Base-by-base conservation (phyloP, 2,888 invertebrate genomes). In the Habroteleia sp. region DNA sequence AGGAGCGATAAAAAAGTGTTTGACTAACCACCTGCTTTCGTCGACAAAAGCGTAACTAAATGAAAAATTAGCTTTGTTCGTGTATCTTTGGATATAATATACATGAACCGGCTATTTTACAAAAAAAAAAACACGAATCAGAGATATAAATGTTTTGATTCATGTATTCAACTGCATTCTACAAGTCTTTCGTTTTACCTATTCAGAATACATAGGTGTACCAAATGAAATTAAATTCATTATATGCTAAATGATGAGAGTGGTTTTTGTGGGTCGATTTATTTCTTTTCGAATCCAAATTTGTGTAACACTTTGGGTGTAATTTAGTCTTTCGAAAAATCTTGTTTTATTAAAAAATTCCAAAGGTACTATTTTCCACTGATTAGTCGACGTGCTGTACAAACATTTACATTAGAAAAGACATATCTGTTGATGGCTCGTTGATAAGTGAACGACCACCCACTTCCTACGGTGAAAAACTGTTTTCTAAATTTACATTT, bases 381-480 rank as follows among this genome's bases (percentile, higher is more conserved):
- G 23, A 58, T 33, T 44, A 42, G n/a, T 52, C 8, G 42, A 35
- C 44, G 11, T 17, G 25, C 4, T 63, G 52, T 52, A 65, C 42
- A 65, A 44, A 65, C 42, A 65, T 44, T 65, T 42, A 65, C 65
- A 52, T 44, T 33, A 65, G 7, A 50, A 52, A 16, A 17, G 50
- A 65, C 52, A 52, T 52, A 65, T 65, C 44, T 52, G 63, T 33
- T 63, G 50, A 60, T 60, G 46, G 27, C 6, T 60, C 13, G 46
- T 2, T 46, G 56, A 41, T 42, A 41, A 56, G 54, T 54, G 5
- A 27, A 37, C 10, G 46, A 29, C 60, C 46, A 60, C 60, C 44
- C 44, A 23, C 39, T 6, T 25, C 7, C 7, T 25, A 20, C 11
- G 11, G 13, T 14, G 7, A 1, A 17, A 31, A 31, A 31, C 10